Evolutionary conservation across 2,888 invertebrate species (phyloP).

Genomic region (Lumbricus terrestris): DNA sequence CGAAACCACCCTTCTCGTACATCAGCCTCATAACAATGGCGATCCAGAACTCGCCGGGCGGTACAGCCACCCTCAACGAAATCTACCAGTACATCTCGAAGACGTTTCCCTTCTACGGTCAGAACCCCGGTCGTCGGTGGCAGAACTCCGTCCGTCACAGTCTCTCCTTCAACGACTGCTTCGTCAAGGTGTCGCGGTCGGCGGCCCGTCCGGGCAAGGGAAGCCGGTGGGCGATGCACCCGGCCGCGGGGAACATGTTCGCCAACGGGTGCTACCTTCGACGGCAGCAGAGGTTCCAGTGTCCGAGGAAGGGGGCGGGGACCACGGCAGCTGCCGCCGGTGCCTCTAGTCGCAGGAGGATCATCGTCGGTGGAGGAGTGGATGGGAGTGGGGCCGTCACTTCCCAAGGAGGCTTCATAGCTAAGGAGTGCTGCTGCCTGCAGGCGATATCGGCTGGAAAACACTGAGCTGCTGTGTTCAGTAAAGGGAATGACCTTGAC

Average conservation of each 20-base stretch:
- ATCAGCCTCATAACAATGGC: constrained; percentile 12
- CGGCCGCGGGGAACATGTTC: constrained; percentile 6
- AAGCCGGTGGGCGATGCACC: constrained; percentile 16
- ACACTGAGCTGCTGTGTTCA: too few relatives aligned
- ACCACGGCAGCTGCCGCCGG: neutral
- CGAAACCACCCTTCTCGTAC: constrained; percentile 5
- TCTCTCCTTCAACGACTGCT: constrained; percentile 16
- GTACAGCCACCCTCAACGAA: neutral
- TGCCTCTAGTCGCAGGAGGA: neutral
- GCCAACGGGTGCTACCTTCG: constrained; percentile 13
- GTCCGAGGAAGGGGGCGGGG: neutral
- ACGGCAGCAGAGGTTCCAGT: neutral
- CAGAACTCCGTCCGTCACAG: constrained; percentile 16
- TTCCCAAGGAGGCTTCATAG: neutral
- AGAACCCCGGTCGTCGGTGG: neutral
- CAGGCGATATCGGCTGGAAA: neutral
- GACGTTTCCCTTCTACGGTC: constrained; percentile 5
- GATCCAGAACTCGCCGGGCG: neutral
- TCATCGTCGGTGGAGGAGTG: neutral
- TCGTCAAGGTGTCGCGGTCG: neutral
- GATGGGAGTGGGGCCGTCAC: neutral
- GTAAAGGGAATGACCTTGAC: neutral
- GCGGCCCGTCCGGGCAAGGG: neutral
- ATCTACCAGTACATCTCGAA: constrained; percentile 14
- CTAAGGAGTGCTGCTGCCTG: neutral